Evolutionary conservation across 2,113 vertebrate species (phyloP).

Genomic region (Chunga burmeisteri): DNA sequence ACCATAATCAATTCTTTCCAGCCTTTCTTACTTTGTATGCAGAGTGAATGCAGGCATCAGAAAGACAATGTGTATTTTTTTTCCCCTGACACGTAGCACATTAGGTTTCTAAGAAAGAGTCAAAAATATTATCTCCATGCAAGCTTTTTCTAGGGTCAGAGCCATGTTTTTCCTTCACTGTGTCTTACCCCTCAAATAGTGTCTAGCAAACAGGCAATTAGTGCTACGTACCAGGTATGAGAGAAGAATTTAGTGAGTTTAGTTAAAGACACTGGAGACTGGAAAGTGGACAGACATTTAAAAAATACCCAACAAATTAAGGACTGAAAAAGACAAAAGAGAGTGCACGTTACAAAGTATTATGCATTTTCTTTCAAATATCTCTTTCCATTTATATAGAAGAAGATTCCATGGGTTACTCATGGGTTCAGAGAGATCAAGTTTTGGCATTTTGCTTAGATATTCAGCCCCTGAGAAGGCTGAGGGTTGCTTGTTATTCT

Average conservation of each 20-base stretch:
- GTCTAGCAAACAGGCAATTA: not conserved
- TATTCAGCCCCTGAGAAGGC: not conserved
- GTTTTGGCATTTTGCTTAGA: not conserved
- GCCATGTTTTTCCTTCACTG: not conserved
- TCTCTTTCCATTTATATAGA: not conserved
- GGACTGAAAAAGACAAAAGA: not conserved
- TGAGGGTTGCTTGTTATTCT: not conserved
- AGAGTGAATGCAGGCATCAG: not conserved
- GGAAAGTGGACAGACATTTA: not conserved
- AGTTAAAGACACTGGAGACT: not conserved
- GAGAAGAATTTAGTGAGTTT: not conserved
- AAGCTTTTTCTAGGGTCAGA: not conserved
- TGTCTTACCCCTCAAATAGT: accelerated
- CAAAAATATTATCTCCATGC: not conserved
- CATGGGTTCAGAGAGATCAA: not conserved
- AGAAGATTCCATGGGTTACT: not conserved
- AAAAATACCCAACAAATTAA: not conserved
- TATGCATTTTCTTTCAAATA: not conserved
- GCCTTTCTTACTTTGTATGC: not conserved
- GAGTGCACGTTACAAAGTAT: not conserved
- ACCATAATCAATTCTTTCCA: not conserved
- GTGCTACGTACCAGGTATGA: too few species aligned
- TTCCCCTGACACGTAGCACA: not conserved
- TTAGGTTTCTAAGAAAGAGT: not conserved
- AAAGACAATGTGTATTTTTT: not conserved